Evolutionary conservation across 2,888 invertebrate genomes (phyloP).

Genomic region (Temnothorax rugatulus): DNA sequence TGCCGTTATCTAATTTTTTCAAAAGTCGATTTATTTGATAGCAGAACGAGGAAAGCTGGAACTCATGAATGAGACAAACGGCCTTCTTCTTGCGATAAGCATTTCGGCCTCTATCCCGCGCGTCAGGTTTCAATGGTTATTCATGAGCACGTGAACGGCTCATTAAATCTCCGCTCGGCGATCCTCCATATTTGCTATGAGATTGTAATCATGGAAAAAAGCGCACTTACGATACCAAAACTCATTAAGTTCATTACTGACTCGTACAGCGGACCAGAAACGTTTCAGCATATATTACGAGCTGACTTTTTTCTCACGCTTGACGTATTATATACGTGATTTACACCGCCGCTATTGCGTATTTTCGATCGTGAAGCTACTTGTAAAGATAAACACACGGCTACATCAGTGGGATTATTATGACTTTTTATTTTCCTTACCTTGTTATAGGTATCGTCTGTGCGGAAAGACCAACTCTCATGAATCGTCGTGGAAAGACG

Average conservation of each 20-base stretch:
- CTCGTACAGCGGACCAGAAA: constrained; percentile 27
- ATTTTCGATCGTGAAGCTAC: constrained; percentile 6
- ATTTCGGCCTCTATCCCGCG: background rate
- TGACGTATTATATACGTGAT: constrained; percentile 22
- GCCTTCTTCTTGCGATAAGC: background rate
- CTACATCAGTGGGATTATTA: constrained; percentile 12
- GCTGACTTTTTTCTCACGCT: constrained; percentile 44
- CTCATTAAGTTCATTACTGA: constrained; percentile 56
- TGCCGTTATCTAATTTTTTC: background rate
- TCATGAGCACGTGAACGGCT: constrained; percentile 11
- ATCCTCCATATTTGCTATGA: background rate
- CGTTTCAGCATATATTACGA: constrained; percentile 38
- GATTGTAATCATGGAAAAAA: constrained; percentile 23
- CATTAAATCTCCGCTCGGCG: constrained; percentile 6
- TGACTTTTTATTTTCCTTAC: constrained; percentile 12
- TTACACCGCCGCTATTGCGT: background rate
- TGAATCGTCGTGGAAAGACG: background rate
- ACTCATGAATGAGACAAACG: background rate
- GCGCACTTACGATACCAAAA: constrained; percentile 4
- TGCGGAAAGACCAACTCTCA: background rate
- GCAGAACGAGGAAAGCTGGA: background rate
- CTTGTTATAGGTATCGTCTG: background rate
- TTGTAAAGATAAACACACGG: constrained; percentile 21
- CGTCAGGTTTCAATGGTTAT: constrained; percentile 1
- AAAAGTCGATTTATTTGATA: background rate